A percentile compares a stretch with the other conserved stretches of the same genome.
phyloP scores from a whole-genome alignment of 2,113 vertebrate genomes.

The Oxygymnocypris stewartii region DNA sequence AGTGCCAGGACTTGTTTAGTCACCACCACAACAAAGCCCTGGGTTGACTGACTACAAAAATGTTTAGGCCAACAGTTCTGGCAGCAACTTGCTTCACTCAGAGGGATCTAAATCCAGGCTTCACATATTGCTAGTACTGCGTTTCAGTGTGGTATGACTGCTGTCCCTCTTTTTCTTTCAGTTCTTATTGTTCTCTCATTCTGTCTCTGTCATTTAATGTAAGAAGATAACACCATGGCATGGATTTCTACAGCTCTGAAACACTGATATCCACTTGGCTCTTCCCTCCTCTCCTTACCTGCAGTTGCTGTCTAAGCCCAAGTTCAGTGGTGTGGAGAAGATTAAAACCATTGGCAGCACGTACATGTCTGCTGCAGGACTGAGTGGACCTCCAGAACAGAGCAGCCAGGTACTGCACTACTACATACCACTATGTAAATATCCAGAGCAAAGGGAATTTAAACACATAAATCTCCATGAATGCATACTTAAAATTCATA shows the following conservation, averaged over 20 bases:
- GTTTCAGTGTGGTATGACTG: not conserved
- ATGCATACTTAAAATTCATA: not conserved
- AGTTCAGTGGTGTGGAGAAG: slow-evolving; percentile 99
- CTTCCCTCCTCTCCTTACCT: slow-evolving; percentile 16
- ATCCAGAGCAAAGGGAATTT: not conserved
- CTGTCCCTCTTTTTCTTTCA: not conserved
- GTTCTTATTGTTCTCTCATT: not conserved
- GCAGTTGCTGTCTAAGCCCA: slow-evolving; percentile 94
- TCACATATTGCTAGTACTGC: not conserved
- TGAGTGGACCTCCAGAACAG: slow-evolving; percentile 86
- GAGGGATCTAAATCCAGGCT: slow-evolving; percentile 4
- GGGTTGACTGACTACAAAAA: not conserved
- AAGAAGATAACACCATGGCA: not conserved
- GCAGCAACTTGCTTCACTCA: not conserved
- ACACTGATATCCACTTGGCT: not conserved
- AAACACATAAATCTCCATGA: not conserved
- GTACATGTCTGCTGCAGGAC: slow-evolving; percentile 96
- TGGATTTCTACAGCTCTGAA: not conserved
- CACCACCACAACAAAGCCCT: slow-evolving; percentile 3
- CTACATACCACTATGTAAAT: not conserved
- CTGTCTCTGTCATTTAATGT: not conserved
- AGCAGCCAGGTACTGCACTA: slow-evolving; percentile 82
- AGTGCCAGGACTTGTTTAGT: not conserved
- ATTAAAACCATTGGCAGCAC: slow-evolving; percentile 99
- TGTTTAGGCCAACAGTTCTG: not conserved